A percentile compares a stretch with the other conserved stretches of the same genome.
phyloP scores from a whole-genome alignment of 2,113 vertebrate species.

The Condylura cristata region DNA sequence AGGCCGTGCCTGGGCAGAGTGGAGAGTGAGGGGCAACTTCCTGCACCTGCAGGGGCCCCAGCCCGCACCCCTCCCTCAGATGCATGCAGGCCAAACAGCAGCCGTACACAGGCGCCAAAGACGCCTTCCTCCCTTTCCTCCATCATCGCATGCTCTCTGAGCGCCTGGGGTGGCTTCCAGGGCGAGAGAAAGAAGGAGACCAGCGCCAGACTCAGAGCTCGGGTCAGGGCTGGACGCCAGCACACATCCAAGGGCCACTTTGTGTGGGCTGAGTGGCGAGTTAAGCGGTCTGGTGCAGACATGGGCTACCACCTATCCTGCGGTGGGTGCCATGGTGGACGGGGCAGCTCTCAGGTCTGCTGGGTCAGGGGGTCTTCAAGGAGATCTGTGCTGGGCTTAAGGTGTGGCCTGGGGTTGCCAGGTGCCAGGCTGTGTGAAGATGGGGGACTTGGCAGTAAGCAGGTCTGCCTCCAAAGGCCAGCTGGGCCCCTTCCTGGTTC shows the following conservation, averaged over 20 bases:
- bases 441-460: background rate
- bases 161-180: background rate
- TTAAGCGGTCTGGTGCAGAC: background rate
- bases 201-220: background rate
- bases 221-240: background rate
- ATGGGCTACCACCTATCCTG: background rate
- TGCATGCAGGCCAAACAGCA: background rate
- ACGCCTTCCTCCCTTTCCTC: background rate
- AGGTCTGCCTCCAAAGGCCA: background rate
- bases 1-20: conserved; percentile 87
- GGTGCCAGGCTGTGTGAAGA: background rate
- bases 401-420: background rate
- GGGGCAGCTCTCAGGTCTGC: background rate
- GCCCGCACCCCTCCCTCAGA: background rate
- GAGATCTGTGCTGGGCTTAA: background rate
- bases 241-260: background rate
- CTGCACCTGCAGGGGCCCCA: background rate
- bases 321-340: background rate
- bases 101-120: background rate
- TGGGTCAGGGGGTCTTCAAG: background rate
- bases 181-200: background rate
- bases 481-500: background rate
- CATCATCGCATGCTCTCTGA: background rate
- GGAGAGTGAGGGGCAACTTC: background rate
- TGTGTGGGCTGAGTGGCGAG: background rate